Evolutionary conservation across 2,797 vertebrate genomes (phyloP).

Genomic region (Coranthus polyacanthus): DNA sequence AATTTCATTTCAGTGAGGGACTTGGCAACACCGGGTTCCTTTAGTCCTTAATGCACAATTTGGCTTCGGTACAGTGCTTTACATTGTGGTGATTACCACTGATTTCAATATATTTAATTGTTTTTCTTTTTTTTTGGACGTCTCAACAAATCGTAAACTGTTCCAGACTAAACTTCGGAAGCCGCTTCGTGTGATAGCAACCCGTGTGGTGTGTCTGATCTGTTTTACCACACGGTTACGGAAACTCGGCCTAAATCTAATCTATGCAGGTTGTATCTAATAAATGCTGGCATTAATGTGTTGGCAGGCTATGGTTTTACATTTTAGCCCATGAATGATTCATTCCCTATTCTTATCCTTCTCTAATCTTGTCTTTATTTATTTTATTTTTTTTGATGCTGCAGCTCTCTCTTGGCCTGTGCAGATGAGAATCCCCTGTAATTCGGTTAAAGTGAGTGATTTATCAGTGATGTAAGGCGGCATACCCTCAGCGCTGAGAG

Average conservation of each 20-base stretch:
- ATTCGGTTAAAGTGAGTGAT: constrained; percentile 53
- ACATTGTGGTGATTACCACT: constrained; percentile 12
- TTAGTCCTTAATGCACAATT: constrained; percentile 42
- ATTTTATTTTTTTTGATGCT: constrained; percentile 39
- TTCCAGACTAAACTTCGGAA: neutral
- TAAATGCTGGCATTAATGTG: constrained; percentile 41
- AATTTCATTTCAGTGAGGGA: constrained; percentile 44
- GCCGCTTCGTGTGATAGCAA: constrained; percentile 4
- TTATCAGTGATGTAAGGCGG: constrained; percentile 32
- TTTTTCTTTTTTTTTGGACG: neutral
- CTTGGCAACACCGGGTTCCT: constrained; percentile 32
- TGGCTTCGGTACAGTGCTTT: constrained; percentile 28
- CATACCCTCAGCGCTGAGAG: constrained; percentile 24
- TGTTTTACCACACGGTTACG: neutral
- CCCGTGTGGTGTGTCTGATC: neutral
- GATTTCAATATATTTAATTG: neutral
- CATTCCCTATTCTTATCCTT: constrained; percentile 19
- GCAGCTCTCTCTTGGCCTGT: constrained; percentile 7
- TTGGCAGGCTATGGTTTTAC: constrained; percentile 20
- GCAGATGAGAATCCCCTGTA: constrained; percentile 10
- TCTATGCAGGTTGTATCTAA: constrained; percentile 4
- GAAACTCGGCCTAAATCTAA: neutral
- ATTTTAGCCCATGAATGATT: constrained; percentile 44
- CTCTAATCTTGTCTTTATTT: constrained; percentile 39
- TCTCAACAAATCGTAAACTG: constrained; percentile 1